These are phyloP conservation scores for Ceyx margarethae DNA, from an alignment of 2,113 vertebrate genomes.

Conservation along the genomic window DNA sequence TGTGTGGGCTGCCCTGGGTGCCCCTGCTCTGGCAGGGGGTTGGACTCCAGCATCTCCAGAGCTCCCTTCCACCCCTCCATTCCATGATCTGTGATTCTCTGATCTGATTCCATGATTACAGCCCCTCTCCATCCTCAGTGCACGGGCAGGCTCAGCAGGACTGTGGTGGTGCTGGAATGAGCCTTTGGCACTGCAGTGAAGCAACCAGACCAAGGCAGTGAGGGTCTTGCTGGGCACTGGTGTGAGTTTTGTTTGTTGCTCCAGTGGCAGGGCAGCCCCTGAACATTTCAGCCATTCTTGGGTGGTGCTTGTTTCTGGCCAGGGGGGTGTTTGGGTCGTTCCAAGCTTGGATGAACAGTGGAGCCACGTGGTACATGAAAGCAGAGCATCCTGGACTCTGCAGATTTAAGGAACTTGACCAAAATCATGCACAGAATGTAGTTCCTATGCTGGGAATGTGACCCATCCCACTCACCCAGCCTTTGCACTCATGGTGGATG, in stretches of 20 bases:
- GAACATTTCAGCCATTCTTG: background rate
- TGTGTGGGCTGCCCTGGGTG: too few relatives aligned
- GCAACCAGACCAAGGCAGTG: background rate
- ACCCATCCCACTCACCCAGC: background rate
- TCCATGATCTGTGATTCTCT: too few relatives aligned
- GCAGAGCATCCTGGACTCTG: background rate
- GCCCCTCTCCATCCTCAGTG: background rate
- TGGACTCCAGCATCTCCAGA: too few relatives aligned
- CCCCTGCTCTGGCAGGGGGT: too few relatives aligned
- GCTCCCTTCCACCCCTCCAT: too few relatives aligned
- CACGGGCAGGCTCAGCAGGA: background rate
- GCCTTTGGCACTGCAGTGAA: background rate
- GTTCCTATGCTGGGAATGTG: background rate
- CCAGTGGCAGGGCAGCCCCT: too few relatives aligned
- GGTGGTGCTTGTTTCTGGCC: background rate
- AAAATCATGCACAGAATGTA: background rate
- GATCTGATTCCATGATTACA: background rate
- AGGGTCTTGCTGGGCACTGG: background rate
- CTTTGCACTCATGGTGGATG: background rate
- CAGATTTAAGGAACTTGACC: background rate
- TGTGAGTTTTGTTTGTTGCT: background rate
- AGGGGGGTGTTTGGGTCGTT: background rate
- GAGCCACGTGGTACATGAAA: rapidly evolving
- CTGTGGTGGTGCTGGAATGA: background rate
- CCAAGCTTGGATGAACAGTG: background rate